Conservation (phyloP, 2,113 vertebrate species). For the Sarotherodon lohbergeri region DNA sequence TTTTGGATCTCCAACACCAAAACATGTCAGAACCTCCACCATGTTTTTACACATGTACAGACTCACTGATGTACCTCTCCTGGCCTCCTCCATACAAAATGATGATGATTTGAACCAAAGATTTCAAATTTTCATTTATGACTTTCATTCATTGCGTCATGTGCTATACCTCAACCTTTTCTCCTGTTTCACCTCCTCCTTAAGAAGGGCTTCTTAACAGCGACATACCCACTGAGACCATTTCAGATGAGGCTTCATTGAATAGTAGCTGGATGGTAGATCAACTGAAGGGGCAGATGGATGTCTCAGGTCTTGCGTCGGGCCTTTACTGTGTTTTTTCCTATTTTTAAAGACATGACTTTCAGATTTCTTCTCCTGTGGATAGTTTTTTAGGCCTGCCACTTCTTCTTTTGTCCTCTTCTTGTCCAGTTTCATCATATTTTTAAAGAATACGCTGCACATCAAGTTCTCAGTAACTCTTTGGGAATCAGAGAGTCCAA, state of each 20-base stretch:
- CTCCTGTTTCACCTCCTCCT: rapidly evolving
- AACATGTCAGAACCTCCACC: neutral
- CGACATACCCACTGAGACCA: neutral
- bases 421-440: neutral
- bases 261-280: neutral
- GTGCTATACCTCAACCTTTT: neutral
- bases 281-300: rapidly evolving
- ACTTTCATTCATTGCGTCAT: neutral
- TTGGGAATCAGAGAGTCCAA: neutral
- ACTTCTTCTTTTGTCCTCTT: neutral
- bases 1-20: neutral
- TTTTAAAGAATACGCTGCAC: neutral
- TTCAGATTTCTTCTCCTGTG: neutral
- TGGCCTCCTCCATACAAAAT: neutral
- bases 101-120: neutral
- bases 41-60: neutral
- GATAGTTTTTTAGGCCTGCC: neutral
- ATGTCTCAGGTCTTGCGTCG: neutral
- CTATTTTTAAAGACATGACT: neutral
- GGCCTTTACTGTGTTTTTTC: neutral
- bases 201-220: rapidly evolving
- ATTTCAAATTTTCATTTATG: rapidly evolving
- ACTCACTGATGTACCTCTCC: neutral
- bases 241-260: neutral
- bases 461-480: neutral